A percentile compares a stretch with the other conserved stretches of the same genome.
Conservation (phyloP, 2,113 vertebrate species). For the Porphyrio hochstetteri region DNA sequence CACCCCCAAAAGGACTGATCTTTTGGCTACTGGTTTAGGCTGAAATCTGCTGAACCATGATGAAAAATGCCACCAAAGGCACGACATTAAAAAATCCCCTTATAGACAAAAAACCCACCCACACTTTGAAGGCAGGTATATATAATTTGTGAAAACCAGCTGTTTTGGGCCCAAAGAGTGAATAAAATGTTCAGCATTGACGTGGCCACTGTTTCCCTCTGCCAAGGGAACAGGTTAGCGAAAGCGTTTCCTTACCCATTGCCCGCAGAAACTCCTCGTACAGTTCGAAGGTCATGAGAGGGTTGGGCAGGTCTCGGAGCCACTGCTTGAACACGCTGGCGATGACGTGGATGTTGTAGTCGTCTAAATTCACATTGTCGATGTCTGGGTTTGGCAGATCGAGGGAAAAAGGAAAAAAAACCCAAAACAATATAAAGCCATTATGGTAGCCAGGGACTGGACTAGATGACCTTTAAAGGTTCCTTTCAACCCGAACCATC, state of each 20-base stretch:
- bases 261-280: conserved; percentile 95
- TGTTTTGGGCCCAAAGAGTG: neutral
- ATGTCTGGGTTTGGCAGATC: conserved; percentile 79
- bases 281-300: conserved; percentile 97
- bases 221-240: neutral
- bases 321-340: conserved; percentile 98
- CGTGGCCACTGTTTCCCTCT: neutral
- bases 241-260: conserved; percentile 82
- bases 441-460: neutral
- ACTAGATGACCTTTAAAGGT: neutral
- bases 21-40: neutral
- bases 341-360: conserved; percentile 98
- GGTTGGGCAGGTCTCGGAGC: conserved; percentile 96
- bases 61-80: neutral
- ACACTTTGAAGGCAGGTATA: neutral
- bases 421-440: neutral
- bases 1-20: neutral
- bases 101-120: neutral
- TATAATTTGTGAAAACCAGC: neutral
- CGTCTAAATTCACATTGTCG: conserved; percentile 89
- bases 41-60: neutral
- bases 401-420: neutral
- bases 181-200: neutral
- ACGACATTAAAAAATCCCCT: neutral
- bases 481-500: neutral